phyloP scores from a whole-genome alignment of 1,140 invertebrate genomes.

The Drosophila pallidifrons region DNA sequence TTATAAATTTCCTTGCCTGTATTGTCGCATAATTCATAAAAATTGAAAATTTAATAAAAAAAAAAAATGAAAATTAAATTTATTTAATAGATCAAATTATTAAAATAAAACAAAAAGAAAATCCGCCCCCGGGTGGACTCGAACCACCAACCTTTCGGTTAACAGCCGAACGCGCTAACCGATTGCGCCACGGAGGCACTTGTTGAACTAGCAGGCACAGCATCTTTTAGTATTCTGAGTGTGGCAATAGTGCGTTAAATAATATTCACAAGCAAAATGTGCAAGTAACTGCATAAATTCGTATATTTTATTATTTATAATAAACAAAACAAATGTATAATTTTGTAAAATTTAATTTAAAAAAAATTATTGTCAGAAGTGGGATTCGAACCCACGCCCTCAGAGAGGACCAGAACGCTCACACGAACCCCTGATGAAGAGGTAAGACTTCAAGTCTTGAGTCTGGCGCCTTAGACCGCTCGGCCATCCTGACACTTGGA shows the following conservation, averaged over 20 bases:
- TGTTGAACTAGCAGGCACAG: background rate
- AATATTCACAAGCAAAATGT: background rate
- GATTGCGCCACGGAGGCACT: slow-evolving; percentile 86
- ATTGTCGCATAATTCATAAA: too few species aligned
- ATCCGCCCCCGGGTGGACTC: slow-evolving; percentile 85
- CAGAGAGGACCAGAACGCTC: slow-evolving; percentile 92
- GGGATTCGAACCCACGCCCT: slow-evolving; percentile 95
- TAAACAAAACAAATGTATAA: background rate
- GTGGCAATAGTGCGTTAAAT: background rate
- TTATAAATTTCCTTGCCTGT: too few species aligned
- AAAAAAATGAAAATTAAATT: too few species aligned
- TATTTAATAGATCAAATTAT: too few species aligned
- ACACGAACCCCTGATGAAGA: slow-evolving; percentile 44
- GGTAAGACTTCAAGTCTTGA: slow-evolving; percentile 85
- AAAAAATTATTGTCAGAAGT: slow-evolving; percentile 91
- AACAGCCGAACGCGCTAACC: slow-evolving; percentile 87
- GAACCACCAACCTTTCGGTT: slow-evolving; percentile 88
- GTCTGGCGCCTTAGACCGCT: slow-evolving; percentile 91
- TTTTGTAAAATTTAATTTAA: slow-evolving; percentile 1
- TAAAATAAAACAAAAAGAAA: slow-evolving; percentile 5
- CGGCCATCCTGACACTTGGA: slow-evolving; percentile 87
- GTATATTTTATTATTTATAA: background rate
- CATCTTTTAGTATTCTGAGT: slow-evolving; percentile 3
- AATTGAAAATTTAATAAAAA: too few species aligned
- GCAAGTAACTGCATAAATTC: background rate